Evolutionary conservation across 2,113 vertebrate genomes (phyloP), one percentile per base, ranked within the genome.

Genomic region (Microtus oregoni): DNA sequence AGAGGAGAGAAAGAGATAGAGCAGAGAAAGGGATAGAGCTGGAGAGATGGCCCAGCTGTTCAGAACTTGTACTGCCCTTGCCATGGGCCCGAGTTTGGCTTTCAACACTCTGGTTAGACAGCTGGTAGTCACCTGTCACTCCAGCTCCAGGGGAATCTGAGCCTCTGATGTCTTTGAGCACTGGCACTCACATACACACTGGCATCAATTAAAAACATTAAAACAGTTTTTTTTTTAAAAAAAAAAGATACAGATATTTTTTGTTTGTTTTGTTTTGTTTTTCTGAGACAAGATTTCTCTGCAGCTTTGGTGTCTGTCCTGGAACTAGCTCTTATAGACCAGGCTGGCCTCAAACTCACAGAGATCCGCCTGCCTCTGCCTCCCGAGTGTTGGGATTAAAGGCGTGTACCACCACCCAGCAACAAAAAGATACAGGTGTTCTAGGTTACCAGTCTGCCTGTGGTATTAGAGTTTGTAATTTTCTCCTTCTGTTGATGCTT

Each of bases 331-430:
- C 55, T 58, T 58, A 4, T 58, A 58, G 15, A 58, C 15, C 15
- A 58, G 55, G 55, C 55, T 58, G 55, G 55, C 55, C 55, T 58
- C 5, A 4, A 58, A 58, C 17, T 58, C 55, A 58, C 5, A 58
- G 55, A 58, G 55, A 58, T 58, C 55, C 0, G 17, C 17, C 55
- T 58, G 55, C 55, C 55, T 58, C 55, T 58, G 55, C 17, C 17
- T 58, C 5, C 55, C 1, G 4, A 58, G 55, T 58, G 55, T 17
- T 58, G 55, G 55, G 55, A 58, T 58, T 58, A 58, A 58, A 19
- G 17, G 17, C 19, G 5, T 58, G 55, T 0, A 0, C 55, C 5
- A 58, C 6, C 58, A 7, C 58, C 58, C 58, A 7, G 58, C 5
- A 58, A 20, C 15, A 83, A 73, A 97, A 78, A 94, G 8, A 85